phyloP scores from a whole-genome alignment of 2,888 invertebrate species.

The Osmoderma eremita region DNA sequence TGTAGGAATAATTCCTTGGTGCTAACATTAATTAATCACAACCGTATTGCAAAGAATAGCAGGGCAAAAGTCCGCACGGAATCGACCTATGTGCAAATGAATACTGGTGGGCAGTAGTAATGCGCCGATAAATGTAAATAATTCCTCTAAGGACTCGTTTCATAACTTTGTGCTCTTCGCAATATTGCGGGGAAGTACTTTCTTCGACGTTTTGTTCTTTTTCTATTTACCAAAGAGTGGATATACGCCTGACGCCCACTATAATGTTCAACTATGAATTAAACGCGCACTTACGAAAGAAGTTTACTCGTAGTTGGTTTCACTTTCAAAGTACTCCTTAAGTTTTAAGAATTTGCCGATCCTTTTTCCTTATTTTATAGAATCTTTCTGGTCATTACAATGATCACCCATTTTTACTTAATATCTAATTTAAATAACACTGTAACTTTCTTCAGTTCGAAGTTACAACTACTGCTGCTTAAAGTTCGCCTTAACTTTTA shows the following conservation, averaged over 20 bases:
- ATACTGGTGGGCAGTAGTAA: conserved; percentile 35
- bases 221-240: conserved; percentile 4
- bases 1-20: conserved; percentile 39
- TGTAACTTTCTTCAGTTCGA: too few relatives aligned
- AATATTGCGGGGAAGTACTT: conserved; percentile 55
- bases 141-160: conserved; percentile 47
- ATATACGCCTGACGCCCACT: conserved; percentile 14
- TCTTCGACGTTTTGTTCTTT: conserved; percentile 48
- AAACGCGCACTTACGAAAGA: background rate
- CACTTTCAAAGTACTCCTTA: background rate
- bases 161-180: conserved; percentile 58
- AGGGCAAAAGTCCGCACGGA: conserved; percentile 38
- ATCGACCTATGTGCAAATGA: conserved; percentile 39
- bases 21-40: conserved; percentile 43
- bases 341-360: too few relatives aligned
- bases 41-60: conserved; percentile 32
- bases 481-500: too few relatives aligned
- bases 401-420: too few relatives aligned
- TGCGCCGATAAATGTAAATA: conserved; percentile 42
- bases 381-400: too few relatives aligned
- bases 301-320: background rate
- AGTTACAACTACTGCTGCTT: too few relatives aligned
- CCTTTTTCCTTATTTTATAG: too few relatives aligned
- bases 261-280: conserved; percentile 2
- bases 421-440: too few relatives aligned